A percentile compares a stretch with the other conserved stretches of the same genome.
These are phyloP conservation scores for Metallyticus violacea DNA, from an alignment of 2,888 invertebrate species.

Conservation along the genomic window DNA sequence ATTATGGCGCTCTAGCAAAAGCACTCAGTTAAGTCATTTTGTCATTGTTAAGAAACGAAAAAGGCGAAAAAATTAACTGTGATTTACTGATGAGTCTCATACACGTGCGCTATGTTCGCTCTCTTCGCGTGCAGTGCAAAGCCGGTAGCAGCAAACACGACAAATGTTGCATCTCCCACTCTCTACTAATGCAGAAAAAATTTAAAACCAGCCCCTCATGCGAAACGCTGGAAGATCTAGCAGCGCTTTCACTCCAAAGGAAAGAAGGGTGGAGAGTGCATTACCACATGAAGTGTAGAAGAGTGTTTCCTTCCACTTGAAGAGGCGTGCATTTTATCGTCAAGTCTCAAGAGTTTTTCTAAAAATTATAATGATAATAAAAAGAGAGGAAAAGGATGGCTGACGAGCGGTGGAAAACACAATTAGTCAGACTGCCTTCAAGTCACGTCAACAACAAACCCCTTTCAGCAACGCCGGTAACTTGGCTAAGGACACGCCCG, in stretches of 20 bases:
- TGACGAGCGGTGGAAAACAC: background rate
- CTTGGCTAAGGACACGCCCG: background rate
- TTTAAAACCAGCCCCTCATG: background rate
- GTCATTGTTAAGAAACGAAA: too few relatives aligned
- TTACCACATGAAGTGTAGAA: background rate
- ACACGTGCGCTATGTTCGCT: background rate
- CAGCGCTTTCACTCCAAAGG: background rate
- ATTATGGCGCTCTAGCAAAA: too few relatives aligned
- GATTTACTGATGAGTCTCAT: background rate
- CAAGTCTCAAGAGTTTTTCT: background rate
- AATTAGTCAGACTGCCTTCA: background rate
- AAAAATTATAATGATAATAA: background rate
- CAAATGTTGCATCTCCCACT: background rate
- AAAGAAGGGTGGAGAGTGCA: background rate
- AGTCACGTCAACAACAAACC: background rate
- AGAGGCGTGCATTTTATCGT: background rate
- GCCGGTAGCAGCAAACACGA: background rate
- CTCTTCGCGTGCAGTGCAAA: too few relatives aligned
- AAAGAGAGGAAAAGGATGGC: background rate
- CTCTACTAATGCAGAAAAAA: background rate
- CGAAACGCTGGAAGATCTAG: background rate
- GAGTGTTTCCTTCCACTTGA: background rate
- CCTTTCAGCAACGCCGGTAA: background rate
- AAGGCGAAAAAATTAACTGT: too few relatives aligned
- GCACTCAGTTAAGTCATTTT: too few relatives aligned